Base-by-base conservation (phyloP, 2,888 invertebrate genomes). In the Polydrusus pterygomalis region DNA sequence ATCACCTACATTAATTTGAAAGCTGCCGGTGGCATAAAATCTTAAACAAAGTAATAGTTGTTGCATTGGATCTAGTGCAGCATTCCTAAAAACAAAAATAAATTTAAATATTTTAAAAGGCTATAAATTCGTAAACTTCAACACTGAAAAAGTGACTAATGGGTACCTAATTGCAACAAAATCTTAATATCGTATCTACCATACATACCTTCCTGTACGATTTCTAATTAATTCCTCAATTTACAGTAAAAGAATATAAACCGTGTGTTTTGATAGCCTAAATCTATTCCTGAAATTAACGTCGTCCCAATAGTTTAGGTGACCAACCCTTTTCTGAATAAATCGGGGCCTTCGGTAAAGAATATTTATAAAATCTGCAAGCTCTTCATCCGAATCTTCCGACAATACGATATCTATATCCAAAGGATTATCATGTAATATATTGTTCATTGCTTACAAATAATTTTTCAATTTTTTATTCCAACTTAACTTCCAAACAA, bases 261-360 rank as follows among this genome's bases (percentile, higher is more conserved):
- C 56, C 11, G 30, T 56, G 20, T 25, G 56, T 13, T 56, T 56
- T 9, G 11, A 11, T 30, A 56, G n/a, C 25, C 56, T 25, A 30
- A 56, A 56, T 30, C 56, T 56, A 6, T 56, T 56, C 8, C 9
- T 56, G 25, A 56, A 56, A 20, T 20, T n/a, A 5, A 56, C 25
- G 10, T 56, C 56, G 11, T 25, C 56, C 56, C 56, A 56, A 25
- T 56, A 56, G n/a, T 56, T 56, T 3, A 56, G 38, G 17, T 60
- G 47, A 49, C 17, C 47, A 3, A 49, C 47, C 10, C 47, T 15
- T 10, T 49, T 5, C 17, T 49, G 47, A 15, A 49, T 49, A 49
- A 49, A 49, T 3, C 47, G 47, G 17, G 47, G 47, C 47, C 47
- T 49, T 49, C 47, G 2, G 10, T 15, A 3, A 17, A 49, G 17